A percentile compares a stretch with the other conserved stretches of the same genome.
phyloP scores from a whole-genome alignment of 2,797 vertebrate species.

The Morelia viridis region DNA sequence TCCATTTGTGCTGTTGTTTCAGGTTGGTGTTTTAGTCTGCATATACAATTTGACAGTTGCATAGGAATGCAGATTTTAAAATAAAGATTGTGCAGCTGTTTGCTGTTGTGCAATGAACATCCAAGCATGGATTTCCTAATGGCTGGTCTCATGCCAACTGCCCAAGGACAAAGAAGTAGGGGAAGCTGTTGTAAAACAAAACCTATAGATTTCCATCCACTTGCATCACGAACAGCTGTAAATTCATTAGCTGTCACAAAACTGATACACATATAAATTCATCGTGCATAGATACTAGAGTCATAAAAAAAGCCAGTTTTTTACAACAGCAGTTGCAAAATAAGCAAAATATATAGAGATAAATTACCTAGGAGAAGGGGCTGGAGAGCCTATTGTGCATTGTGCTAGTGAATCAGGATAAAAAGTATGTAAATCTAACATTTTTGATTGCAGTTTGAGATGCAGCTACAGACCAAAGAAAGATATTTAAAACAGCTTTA shows the following conservation, averaged over 20 bases:
- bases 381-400: not conserved
- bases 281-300: not conserved
- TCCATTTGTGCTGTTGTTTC: not conserved
- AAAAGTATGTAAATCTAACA: not conserved
- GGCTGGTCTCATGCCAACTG: not conserved
- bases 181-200: slow-evolving; percentile 51
- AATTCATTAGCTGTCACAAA: not conserved
- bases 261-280: not conserved
- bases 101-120: not conserved
- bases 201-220: slow-evolving; percentile 37
- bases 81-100: not conserved
- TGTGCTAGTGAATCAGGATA: not conserved
- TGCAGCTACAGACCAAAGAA: not conserved
- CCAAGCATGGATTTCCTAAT: not conserved
- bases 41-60: not conserved
- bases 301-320: not conserved
- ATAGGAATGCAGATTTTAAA: not conserved
- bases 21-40: not conserved
- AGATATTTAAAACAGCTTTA: not conserved
- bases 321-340: not conserved
- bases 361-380: not conserved
- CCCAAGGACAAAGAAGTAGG: not conserved
- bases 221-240: not conserved
- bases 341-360: not conserved
- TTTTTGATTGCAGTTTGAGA: not conserved